phyloP scores from a whole-genome alignment of 2,113 vertebrate species.

The Oxyruncus cristatus region DNA sequence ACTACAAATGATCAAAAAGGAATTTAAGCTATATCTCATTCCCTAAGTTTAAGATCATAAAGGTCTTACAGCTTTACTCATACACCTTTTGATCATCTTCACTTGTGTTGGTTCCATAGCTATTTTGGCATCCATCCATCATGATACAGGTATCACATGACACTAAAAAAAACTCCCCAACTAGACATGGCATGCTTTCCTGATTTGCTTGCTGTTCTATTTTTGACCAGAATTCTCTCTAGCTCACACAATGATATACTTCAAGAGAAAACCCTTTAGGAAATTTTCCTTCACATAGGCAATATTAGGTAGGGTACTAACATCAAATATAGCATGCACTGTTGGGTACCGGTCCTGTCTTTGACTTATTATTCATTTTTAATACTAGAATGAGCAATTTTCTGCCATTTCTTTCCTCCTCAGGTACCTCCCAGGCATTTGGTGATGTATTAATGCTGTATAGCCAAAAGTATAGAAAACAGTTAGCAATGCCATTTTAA shows the following conservation, averaged over 20 bases:
- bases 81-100: background rate
- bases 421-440: background rate
- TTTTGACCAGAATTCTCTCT: background rate
- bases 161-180: background rate
- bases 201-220: background rate
- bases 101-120: background rate
- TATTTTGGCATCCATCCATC: background rate
- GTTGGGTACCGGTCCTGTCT: background rate
- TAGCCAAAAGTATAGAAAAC: background rate
- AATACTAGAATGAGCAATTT: background rate
- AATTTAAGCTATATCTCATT: background rate
- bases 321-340: background rate
- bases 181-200: background rate
- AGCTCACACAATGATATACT: background rate
- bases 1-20: background rate
- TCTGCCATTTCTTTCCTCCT: background rate
- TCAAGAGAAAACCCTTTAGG: background rate
- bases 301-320: background rate
- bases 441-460: background rate
- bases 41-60: background rate
- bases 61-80: background rate
- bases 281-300: background rate
- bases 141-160: background rate
- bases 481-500: background rate
- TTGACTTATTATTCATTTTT: background rate